Base-by-base conservation (phyloP, 92 coral and sea anemone species). In the Galaxea fascicularis region DNA sequence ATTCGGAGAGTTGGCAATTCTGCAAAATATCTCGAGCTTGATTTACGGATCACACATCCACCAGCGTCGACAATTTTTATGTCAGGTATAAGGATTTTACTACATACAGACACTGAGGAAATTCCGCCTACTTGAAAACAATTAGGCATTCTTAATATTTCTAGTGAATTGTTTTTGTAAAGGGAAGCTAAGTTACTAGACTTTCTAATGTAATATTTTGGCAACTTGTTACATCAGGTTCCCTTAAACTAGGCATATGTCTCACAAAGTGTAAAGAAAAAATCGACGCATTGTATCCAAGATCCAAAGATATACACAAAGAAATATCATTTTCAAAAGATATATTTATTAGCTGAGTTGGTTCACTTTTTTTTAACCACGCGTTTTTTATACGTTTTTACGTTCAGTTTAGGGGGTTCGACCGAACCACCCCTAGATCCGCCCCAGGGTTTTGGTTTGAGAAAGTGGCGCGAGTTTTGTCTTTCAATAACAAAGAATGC, bases 161-260 rank as follows among this genome's bases (percentile, higher is more conserved):
- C 89, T 56, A 66, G 63, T 47, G 66, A 25, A 31, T 41, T 59
- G 76, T 85, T 85, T 29, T 44, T 57, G 65, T 41, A 17, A 74
- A 84, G 84, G 76, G 84, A 85, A 65, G 76, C n/a, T n/a, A n/a
- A n/a, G n/a, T 85, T 76, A 76, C 70, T 65, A 76, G 44, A 85
- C 89, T 77, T 52, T 85, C 89, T 85, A 54, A 30, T 31, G 82
- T 56, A 76, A 77, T 85, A 76, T 85, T 85, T 77, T 85, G 89
- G 64, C 84, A 85, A 85, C 84, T 45, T 85, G 84, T 85, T 66
- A 66, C 77, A 77, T 85, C 84, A 76, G 53, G 89, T 10, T 20
- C 12, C 66, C 22, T 80, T 35, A 46, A 49, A 47, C 22, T 17
- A 18, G 85, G 85, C 85, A 80, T 66, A 46, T 68, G 57, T 76